These are phyloP conservation scores for Myotis pilosus DNA, from an alignment of 2,797 vertebrate genomes.

Conservation along the genomic window DNA sequence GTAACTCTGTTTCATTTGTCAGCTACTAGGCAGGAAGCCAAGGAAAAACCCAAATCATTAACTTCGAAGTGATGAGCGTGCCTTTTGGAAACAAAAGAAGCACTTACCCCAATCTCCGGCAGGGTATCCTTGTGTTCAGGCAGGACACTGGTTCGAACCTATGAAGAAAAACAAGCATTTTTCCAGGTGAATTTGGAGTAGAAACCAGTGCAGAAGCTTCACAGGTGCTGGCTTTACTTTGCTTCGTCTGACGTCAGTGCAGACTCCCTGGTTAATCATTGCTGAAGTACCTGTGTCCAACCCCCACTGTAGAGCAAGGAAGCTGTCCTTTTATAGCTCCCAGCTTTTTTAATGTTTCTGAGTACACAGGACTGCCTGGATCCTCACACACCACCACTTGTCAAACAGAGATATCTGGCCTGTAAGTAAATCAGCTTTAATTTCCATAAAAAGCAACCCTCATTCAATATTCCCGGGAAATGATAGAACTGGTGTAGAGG, in stretches of 20 bases:
- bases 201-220: not conserved
- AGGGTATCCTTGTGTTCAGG: conserved; percentile 82
- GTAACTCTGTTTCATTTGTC: conserved; percentile 20
- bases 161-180: conserved; percentile 55
- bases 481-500: not conserved
- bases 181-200: not conserved
- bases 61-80: not conserved
- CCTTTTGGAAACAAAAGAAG: not conserved
- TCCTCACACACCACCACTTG: not conserved
- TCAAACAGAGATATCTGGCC: not conserved
- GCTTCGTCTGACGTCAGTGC: not conserved
- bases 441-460: not conserved
- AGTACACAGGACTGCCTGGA: not conserved
- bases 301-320: not conserved
- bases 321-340: not conserved
- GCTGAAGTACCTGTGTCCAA: not conserved
- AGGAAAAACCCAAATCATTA: conserved; percentile 9
- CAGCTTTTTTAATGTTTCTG: not conserved
- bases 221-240: not conserved
- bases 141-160: conserved; percentile 82
- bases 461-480: not conserved
- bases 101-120: conserved; percentile 84
- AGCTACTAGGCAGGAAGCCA: conserved; percentile 3
- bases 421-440: not conserved
- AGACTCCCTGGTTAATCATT: conserved; percentile 52